These are phyloP conservation scores for Eupsilia transversa DNA, from an alignment of 2,888 invertebrate genomes.

Conservation along the genomic window DNA sequence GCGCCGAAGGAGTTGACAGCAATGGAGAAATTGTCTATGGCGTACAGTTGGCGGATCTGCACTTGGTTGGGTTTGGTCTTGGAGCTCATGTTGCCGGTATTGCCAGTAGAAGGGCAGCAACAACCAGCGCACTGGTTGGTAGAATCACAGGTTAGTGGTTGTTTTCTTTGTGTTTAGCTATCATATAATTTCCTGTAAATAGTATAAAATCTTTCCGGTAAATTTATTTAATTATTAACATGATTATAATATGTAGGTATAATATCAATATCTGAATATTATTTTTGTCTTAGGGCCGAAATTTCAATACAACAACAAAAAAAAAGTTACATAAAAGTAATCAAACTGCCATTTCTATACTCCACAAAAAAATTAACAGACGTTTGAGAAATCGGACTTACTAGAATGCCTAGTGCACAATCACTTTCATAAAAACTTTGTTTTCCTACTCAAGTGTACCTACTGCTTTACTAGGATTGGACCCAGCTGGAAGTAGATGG, in stretches of 20 bases:
- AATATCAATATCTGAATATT: no score
- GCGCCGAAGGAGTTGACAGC: no score
- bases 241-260: no score
- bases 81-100: conserved; percentile 40
- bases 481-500: conserved; percentile 77
- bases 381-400: no score
- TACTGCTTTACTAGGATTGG: conserved; percentile 71
- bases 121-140: conserved; percentile 1
- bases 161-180: neutral
- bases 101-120: conserved; percentile 7
- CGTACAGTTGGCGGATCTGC: neutral
- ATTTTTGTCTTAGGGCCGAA: no score
- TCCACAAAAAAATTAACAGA: no score
- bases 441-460: neutral
- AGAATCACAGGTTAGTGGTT: conserved; percentile 41
- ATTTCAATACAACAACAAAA: no score
- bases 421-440: neutral
- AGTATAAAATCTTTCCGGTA: no score
- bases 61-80: conserved; percentile 37
- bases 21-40: no score
- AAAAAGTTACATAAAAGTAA: no score
- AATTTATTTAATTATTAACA: no score
- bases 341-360: no score
- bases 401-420: neutral
- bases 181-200: neutral